Percentiles rank a stretch among this genome's conserved stretches.
phyloP scores from a whole-genome alignment of 2,888 invertebrate species.

The Blera fallax region DNA sequence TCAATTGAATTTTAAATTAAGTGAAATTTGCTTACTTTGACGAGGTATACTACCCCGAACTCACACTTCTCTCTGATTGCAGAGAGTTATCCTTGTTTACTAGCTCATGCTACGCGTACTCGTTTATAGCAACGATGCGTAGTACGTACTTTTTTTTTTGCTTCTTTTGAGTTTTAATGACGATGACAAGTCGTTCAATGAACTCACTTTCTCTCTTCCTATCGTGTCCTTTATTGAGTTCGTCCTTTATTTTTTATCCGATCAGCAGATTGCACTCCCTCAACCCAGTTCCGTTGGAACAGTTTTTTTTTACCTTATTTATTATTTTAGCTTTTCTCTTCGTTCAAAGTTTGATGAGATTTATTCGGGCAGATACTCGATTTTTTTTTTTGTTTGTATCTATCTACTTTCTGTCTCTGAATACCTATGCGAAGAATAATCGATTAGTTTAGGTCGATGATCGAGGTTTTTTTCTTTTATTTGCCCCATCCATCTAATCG shows the following conservation, averaged over 20 bases:
- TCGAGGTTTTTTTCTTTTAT: conserved; percentile 14
- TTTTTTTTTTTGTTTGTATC: neutral
- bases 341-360: conserved; percentile 66
- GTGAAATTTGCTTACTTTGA: conserved; percentile 67
- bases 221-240: conserved; percentile 8
- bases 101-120: conserved; percentile 10
- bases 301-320: conserved; percentile 55
- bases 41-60: neutral
- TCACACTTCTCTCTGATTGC: neutral
- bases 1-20: conserved; percentile 69
- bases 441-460: conserved; percentile 57
- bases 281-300: neutral
- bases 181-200: conserved; percentile 55
- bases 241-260: conserved; percentile 55
- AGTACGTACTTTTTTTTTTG: neutral
- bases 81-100: conserved; percentile 9
- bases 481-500: conserved; percentile 1
- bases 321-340: conserved; percentile 42
- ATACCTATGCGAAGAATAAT: conserved; percentile 52
- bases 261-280: conserved; percentile 37
- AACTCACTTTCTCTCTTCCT: conserved; percentile 40
- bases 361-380: conserved; percentile 44
- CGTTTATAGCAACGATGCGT: conserved; percentile 30
- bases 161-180: conserved; percentile 58
- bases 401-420: neutral